These are phyloP conservation scores for Cordilura impudica DNA, from an alignment of 2,888 invertebrate species.

Conservation along the genomic window DNA sequence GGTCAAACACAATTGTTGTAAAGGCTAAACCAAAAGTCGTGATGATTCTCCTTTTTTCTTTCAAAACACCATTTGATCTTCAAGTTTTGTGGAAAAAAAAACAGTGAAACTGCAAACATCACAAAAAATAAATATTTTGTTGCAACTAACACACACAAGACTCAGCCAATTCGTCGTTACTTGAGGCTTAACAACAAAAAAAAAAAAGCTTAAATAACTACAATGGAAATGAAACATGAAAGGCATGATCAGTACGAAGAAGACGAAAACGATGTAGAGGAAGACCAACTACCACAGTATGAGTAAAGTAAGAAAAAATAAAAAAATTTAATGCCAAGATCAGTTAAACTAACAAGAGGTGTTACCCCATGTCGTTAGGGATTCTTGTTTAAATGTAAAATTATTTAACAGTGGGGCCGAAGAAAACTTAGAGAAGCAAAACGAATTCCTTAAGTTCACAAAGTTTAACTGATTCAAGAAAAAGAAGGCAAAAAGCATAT, in stretches of 20 bases:
- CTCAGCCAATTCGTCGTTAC: neutral
- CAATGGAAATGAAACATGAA: slow-evolving; percentile 31
- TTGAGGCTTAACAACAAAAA: slow-evolving; percentile 18
- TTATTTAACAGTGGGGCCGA: slow-evolving; percentile 50
- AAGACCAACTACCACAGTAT: slow-evolving; percentile 21
- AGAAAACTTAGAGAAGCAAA: neutral
- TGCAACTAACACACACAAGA: slow-evolving; percentile 5
- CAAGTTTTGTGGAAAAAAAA: slow-evolving; percentile 47
- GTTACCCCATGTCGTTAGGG: slow-evolving; percentile 63
- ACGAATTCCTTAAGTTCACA: neutral
- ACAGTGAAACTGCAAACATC: slow-evolving; percentile 57
- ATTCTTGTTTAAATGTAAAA: slow-evolving; percentile 60
- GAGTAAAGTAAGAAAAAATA: slow-evolving; percentile 6
- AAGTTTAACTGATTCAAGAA: too few relatives aligned
- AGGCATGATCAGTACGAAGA: slow-evolving; percentile 10
- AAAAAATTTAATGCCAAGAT: slow-evolving; percentile 68
- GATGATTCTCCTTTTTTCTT: slow-evolving; percentile 37
- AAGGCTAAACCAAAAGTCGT: slow-evolving; percentile 47
- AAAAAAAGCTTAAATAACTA: slow-evolving; percentile 28
- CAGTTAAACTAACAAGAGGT: slow-evolving; percentile 75
- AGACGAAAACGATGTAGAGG: slow-evolving; percentile 3
- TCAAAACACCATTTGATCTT: slow-evolving; percentile 53
- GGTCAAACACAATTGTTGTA: slow-evolving; percentile 37
- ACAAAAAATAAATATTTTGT: slow-evolving; percentile 17
- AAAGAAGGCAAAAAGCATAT: too few relatives aligned